A percentile compares a stretch with the other conserved stretches of the same genome.
phyloP scores from a whole-genome alignment of 2,113 vertebrate species.

The Pituophis catenifer region DNA sequence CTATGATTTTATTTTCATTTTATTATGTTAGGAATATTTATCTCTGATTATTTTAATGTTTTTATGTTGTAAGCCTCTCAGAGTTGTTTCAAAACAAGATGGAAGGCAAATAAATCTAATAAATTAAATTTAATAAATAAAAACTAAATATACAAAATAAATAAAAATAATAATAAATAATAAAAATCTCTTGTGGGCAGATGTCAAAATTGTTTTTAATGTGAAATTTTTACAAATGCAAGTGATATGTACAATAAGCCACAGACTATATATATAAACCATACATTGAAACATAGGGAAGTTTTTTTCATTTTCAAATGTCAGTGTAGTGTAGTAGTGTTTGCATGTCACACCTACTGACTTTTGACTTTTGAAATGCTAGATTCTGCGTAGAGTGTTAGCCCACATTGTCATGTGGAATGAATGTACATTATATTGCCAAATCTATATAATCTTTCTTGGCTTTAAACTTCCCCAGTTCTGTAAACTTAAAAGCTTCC shows the following conservation, averaged over 20 bases:
- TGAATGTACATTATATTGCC: conserved; percentile 46
- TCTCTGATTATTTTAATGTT: not conserved
- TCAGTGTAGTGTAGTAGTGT: conserved; percentile 26
- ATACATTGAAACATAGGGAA: not conserved
- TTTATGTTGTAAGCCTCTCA: not conserved
- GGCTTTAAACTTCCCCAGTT: conserved; percentile 50
- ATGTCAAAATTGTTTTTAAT: not conserved
- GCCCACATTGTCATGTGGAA: conserved; percentile 18
- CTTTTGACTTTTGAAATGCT: conserved; percentile 43
- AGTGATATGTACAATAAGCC: not conserved
- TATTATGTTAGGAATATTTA: not conserved
- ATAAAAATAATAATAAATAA: not conserved
- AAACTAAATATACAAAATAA: no score
- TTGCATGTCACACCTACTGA: conserved; percentile 13
- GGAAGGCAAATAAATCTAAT: not conserved
- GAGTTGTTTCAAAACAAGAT: no score
- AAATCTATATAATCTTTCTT: conserved; percentile 54
- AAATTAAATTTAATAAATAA: not conserved
- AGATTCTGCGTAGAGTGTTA: conserved; percentile 31
- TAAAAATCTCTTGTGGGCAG: not conserved
- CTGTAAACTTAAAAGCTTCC: conserved; percentile 61
- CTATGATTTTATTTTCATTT: not conserved
- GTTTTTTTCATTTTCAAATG: not conserved
- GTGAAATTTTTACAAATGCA: not conserved
- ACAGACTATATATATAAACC: not conserved